Evolutionary conservation across 2,797 vertebrate genomes (phyloP), one percentile per base, ranked within the genome.

Genomic region (Nothura maculosa): DNA sequence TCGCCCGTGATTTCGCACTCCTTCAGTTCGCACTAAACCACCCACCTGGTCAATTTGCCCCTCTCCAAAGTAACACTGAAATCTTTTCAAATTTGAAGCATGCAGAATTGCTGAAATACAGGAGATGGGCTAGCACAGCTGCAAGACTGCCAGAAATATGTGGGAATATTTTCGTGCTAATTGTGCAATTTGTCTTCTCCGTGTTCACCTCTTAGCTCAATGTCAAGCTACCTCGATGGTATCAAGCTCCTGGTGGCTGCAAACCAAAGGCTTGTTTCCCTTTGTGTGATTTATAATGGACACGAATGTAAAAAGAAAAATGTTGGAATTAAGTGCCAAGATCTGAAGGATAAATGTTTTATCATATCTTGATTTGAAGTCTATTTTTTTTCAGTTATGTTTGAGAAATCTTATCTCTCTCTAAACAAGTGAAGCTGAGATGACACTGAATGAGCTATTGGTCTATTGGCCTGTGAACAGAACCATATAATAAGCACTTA

Each of bases 371-470:
- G 69, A 75, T 81, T 85, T 87, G 60, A 81, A 77, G 54, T 63
- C 62, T 14, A 21, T 15, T 47, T 67, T 40, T 40, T 92, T 88
- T 57, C 52, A 32, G 70, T 70, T 75, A 72, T 74, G 52, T 86
- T 89, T 95, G 88, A 94, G 78, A 91, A 94, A 85, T 50, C 45
- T 61, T 73, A 52, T 34, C 38, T 78, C 21, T 74, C 48, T 50
- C 24, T 40, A 40, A 92, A 75, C 36, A 69, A 90, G 77, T 30
- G 82, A 92, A 72, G 66, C 92, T 92, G 72, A 74, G 58, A 73
- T 40, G 87, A 66, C 63, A 76, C 1, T 19, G 66, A 81, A 52
- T 69, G 78, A 94, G 62, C 84, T 85, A 79, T 28, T 2, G 5
- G 13, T 32, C 84, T 85, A 79, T 28, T 2, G 5, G 13, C n/a